Base-by-base conservation (phyloP, 2,113 vertebrate species). In the Crotalus helleri region DNA sequence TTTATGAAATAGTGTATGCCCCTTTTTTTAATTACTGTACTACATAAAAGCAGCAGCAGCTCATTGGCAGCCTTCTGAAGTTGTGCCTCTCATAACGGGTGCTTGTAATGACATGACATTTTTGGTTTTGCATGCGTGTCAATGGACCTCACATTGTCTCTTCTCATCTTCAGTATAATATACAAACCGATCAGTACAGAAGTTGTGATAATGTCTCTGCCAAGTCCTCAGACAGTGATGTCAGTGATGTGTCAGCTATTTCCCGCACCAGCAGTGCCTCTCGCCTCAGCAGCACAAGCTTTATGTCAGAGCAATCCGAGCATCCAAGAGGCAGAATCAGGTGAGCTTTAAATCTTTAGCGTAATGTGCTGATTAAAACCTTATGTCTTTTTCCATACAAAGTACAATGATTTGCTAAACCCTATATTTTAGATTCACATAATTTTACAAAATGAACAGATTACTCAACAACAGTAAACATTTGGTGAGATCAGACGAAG, bases 231-330 rank as follows among this genome's bases (percentile, higher is more conserved):
- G 99, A 99, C 97, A 99, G 99, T n/a, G 99, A 99, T 93, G 98
- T 98, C 97, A 99, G 99, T 92, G 99, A 99, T 74, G 98, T 97
- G 96, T 99, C 99, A 46, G 99, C 98, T 97, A 97, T 99, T 97
- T 99, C 99, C 96, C 97, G 98, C 91, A 99, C 99, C 98, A 99
- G 99, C 98, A 99, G 99, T 98, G 98, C 98, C 98, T 99, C 99
- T 93, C 98, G 98, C 96, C 99, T 99, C 97, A 99, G 99, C 98
- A 99, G 99, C 98, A 98, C 98, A 97, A 99, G 99, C 98, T 99
- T 99, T 98, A 99, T 99, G 98, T 99, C 99, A 58, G 98, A 99
- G 97, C 99, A 99, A 95, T 99, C 99, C 91, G 99, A 99, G 94
- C 98, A 98, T 92, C 99, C 99, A 46, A 97, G 98, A 87, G 99